Conservation (phyloP, 2,113 vertebrate genomes). For the Daboia siamensis region DNA sequence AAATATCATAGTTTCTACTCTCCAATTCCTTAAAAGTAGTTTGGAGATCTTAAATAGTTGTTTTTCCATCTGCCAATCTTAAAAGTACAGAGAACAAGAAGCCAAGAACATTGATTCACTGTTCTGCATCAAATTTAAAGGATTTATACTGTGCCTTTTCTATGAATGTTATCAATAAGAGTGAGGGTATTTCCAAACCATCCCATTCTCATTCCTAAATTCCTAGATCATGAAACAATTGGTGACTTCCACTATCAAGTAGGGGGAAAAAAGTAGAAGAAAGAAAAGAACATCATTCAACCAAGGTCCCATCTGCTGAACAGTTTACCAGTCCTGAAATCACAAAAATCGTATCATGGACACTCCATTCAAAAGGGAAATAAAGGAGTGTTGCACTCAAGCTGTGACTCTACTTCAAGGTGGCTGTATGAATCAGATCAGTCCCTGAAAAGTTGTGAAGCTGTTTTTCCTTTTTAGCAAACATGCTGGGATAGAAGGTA, state of each 20-base stretch:
- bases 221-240: neutral
- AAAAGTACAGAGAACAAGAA: neutral
- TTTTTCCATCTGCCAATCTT: neutral
- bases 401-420: neutral
- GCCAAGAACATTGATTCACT: neutral
- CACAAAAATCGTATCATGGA: neutral
- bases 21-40: neutral
- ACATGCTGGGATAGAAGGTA: neutral
- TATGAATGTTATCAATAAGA: neutral
- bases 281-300: neutral
- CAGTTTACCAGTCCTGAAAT: neutral
- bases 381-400: neutral
- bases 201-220: neutral
- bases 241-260: neutral
- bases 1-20: neutral
- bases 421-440: neutral
- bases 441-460: neutral
- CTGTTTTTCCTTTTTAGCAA: neutral
- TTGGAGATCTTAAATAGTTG: neutral
- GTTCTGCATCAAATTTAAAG: neutral
- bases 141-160: neutral
- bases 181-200: neutral
- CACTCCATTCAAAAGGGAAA: neutral
- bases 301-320: neutral
- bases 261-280: neutral